phyloP scores from a whole-genome alignment of 2,113 vertebrate species.

The Tonatia bakeri region DNA sequence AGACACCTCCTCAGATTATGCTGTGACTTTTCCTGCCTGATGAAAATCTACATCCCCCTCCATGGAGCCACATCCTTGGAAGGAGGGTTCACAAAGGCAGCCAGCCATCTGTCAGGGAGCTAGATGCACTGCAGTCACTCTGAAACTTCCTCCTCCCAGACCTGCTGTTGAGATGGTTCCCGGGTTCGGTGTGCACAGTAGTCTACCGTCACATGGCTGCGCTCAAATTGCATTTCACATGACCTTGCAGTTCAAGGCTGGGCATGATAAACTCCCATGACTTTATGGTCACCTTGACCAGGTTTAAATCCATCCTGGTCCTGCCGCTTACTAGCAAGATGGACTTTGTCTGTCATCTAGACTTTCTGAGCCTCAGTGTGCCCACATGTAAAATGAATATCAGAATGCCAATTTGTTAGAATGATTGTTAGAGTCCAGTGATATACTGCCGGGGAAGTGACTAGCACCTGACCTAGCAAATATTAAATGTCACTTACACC shows the following conservation, averaged over 20 bases:
- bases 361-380: not conserved
- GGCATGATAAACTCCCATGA: not conserved
- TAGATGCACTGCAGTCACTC: not conserved
- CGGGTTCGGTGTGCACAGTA: not conserved
- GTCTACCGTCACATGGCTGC: too few species aligned
- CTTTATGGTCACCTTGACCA: not conserved
- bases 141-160: not conserved
- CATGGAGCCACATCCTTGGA: not conserved
- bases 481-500: not conserved
- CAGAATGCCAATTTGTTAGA: not conserved
- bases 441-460: not conserved
- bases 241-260: not conserved
- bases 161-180: not conserved
- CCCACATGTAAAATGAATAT: not conserved
- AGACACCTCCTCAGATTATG: constrained; percentile 47
- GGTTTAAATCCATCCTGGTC: not conserved
- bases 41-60: constrained; percentile 3
- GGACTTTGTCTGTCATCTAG: not conserved
- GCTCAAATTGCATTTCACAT: not conserved
- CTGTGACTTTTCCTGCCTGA: constrained; percentile 54
- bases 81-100: not conserved
- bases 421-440: not conserved
- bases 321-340: not conserved
- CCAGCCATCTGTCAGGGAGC: constrained; percentile 42
- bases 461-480: not conserved